phyloP scores from a whole-genome alignment of 2,888 invertebrate genomes.

The Liodrosophila aerea region DNA sequence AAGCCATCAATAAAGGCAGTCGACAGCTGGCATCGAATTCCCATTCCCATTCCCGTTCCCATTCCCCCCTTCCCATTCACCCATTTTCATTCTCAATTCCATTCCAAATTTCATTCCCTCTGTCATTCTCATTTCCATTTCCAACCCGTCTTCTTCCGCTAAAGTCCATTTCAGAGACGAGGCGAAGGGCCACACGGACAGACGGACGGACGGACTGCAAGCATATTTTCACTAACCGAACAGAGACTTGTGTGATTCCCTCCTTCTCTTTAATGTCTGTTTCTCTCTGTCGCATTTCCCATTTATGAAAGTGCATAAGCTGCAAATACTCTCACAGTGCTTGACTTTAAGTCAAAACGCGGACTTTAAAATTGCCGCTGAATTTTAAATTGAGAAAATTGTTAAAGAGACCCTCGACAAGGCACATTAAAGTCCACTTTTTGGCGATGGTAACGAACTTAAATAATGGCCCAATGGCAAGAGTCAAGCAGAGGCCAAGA shows the following conservation, averaged over 20 bases:
- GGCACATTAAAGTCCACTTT: constrained; percentile 50
- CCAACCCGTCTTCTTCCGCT: no score
- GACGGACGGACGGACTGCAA: no score
- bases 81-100: not conserved
- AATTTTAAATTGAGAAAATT: no score
- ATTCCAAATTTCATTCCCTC: not conserved
- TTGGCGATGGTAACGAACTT: constrained; percentile 72
- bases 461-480: constrained; percentile 52
- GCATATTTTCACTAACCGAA: constrained; percentile 9
- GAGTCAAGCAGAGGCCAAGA: no score
- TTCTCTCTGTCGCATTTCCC: not conserved
- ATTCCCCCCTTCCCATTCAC: not conserved
- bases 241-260: not conserved
- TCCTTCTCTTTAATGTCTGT: not conserved
- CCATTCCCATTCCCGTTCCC: constrained; percentile 9
- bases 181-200: no score
- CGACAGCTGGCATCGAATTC: constrained; percentile 49
- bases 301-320: no score
- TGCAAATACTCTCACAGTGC: no score
- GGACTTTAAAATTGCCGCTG: no score
- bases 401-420: no score
- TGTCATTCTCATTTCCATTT: not conserved
- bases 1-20: constrained; percentile 61
- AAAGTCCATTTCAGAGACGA: no score
- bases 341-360: not conserved